Conservation (phyloP, 1,140 invertebrate genomes). For the Epicauta chinensis region DNA sequence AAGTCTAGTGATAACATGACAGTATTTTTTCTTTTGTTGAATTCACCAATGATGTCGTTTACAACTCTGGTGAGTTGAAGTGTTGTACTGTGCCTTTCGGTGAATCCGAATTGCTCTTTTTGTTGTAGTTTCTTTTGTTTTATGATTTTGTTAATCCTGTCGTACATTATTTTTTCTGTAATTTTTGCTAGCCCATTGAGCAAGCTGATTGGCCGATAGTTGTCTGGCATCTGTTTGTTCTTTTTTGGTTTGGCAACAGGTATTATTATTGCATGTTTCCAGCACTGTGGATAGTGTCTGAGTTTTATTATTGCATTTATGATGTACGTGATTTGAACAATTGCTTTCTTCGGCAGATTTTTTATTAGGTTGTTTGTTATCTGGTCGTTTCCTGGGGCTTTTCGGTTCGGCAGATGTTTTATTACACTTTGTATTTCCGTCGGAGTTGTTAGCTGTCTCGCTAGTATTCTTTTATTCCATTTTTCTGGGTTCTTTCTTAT, state of each 20-base stretch:
- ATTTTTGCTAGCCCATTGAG: too few species aligned
- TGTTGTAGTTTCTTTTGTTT: too few species aligned
- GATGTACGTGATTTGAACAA: neutral
- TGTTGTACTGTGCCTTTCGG: neutral
- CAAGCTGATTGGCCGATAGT: neutral
- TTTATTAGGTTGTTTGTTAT: neutral
- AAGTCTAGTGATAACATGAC: neutral
- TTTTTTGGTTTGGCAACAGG: neutral
- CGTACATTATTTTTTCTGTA: too few species aligned
- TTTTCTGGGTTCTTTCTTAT: too few species aligned
- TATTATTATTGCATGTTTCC: conserved; percentile 1
- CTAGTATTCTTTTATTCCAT: too few species aligned
- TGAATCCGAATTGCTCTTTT: neutral
- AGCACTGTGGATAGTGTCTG: neutral
- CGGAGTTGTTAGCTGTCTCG: neutral
- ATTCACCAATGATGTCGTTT: neutral
- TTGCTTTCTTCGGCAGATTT: neutral
- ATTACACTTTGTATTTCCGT: neutral
- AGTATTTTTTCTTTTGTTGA: neutral
- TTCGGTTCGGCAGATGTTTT: neutral
- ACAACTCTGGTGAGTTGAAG: conserved; percentile 1
- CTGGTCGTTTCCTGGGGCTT: neutral
- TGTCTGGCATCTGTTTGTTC: neutral
- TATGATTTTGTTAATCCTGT: too few species aligned
- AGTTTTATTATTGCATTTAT: neutral